Evolutionary conservation across 2,888 invertebrate genomes (phyloP).

Genomic region (Melieria picta): DNA sequence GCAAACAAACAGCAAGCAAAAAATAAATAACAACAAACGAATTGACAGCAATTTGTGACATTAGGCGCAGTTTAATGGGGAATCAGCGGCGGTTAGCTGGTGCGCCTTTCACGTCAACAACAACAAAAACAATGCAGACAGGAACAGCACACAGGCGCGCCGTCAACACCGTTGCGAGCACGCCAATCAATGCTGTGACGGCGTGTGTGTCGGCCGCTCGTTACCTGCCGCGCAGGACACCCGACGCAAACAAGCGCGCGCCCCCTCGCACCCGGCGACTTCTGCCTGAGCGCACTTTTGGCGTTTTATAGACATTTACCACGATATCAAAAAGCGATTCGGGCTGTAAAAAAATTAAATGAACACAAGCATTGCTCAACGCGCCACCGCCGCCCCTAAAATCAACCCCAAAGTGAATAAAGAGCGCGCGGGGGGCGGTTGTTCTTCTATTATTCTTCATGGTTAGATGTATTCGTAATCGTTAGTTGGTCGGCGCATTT

Average conservation of each 20-base stretch:
- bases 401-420: no score
- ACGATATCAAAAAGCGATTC: slow-evolving; percentile 54
- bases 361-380: slow-evolving; percentile 51
- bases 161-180: background rate
- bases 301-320: slow-evolving; percentile 55
- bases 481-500: no score
- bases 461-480: no score
- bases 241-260: slow-evolving; percentile 2
- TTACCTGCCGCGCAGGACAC: slow-evolving; percentile 19
- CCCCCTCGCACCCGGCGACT: background rate
- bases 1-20: background rate
- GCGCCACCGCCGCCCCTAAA: background rate
- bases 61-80: slow-evolving; percentile 30
- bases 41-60: slow-evolving; percentile 33
- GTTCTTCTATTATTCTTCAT: no score
- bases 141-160: background rate
- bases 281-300: slow-evolving; percentile 25
- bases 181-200: slow-evolving; percentile 37
- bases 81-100: background rate
- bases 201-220: background rate
- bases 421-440: no score
- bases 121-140: slow-evolving; percentile 7
- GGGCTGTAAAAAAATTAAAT: slow-evolving; percentile 54
- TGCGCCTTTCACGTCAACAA: background rate
- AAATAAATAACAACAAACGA: slow-evolving; percentile 14